phyloP scores from a whole-genome alignment of 53 echinoderm and acorn worm species.

The Zoroaster sp. region DNA sequence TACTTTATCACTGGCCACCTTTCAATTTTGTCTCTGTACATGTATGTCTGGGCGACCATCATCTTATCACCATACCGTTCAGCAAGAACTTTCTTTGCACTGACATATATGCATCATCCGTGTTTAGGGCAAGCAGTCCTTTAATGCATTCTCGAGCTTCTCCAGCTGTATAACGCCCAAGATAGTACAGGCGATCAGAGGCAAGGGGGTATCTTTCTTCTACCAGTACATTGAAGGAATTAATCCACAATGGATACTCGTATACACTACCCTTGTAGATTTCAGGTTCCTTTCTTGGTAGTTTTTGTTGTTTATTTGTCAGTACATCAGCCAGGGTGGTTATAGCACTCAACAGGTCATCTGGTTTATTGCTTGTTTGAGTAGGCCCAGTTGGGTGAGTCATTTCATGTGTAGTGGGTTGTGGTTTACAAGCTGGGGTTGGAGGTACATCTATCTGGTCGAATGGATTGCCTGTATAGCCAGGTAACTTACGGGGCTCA shows the following conservation, averaged over 20 bases:
- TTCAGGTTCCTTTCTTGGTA: conserved; percentile 4
- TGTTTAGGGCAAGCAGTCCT: conserved; percentile 12
- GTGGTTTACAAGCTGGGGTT: background rate
- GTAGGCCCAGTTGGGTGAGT: too few species aligned
- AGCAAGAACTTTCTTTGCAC: background rate
- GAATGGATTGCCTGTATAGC: too few species aligned
- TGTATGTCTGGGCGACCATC: background rate
- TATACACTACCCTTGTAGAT: background rate
- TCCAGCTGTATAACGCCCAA: conserved; percentile 25
- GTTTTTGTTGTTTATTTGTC: conserved; percentile 3
- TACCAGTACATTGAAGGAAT: conserved; percentile 4
- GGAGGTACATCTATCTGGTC: background rate
- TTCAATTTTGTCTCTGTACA: conserved; percentile 4
- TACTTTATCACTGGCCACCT: conserved; percentile 7
- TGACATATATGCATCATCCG: background rate
- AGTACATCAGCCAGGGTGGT: background rate
- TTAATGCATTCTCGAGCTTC: conserved; percentile 17
- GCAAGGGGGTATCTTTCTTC: background rate
- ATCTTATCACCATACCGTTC: conserved; percentile 11
- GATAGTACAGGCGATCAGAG: conserved; percentile 4
- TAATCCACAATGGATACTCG: background rate
- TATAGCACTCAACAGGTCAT: background rate
- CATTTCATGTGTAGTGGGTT: background rate
- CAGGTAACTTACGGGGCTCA: too few species aligned
- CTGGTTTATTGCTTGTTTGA: background rate